Conservation (phyloP, 1,140 invertebrate genomes). For the Hestina assimilis region DNA sequence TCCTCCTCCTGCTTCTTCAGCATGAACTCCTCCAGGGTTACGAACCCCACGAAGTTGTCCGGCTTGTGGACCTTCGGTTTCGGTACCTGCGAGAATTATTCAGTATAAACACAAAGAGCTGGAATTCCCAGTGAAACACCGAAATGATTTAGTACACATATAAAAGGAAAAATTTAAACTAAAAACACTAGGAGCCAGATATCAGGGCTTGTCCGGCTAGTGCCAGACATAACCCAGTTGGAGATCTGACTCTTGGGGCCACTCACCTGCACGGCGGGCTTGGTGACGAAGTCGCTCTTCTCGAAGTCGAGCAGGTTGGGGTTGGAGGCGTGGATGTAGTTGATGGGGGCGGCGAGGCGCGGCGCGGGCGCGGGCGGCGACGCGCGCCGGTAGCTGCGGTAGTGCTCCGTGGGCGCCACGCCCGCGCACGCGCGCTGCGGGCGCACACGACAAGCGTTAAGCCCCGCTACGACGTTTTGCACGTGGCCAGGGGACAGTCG, state of each 20-base stretch:
- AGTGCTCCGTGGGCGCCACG: constrained; percentile 46
- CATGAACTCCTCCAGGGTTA: constrained; percentile 87
- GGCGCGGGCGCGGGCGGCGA: constrained; percentile 8
- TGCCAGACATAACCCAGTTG: no score
- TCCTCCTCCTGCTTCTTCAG: constrained; percentile 85
- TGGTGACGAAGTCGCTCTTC: constrained; percentile 60
- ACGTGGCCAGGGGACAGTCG: no score
- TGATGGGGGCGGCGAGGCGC: constrained; percentile 52
- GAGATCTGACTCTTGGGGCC: no score
- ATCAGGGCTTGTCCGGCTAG: no score
- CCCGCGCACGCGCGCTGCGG: constrained; percentile 35
- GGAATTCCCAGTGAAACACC: no score
- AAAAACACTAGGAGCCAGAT: no score
- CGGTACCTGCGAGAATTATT: constrained; percentile 33
- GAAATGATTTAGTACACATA: no score
- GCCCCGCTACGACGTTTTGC: not conserved
- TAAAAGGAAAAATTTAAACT: no score
- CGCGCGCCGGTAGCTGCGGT: constrained; percentile 53
- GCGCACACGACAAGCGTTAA: not conserved
- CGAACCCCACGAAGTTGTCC: constrained; percentile 54
- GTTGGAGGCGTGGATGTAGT: constrained; percentile 83
- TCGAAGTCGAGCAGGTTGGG: constrained; percentile 82
- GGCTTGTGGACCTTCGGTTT: constrained; percentile 41
- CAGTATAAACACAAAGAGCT: no score
- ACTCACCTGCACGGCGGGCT: constrained; percentile 38